phyloP scores from a whole-genome alignment of 35 echinoderm and acorn worm species.

The Lytechinus variegatus region DNA sequence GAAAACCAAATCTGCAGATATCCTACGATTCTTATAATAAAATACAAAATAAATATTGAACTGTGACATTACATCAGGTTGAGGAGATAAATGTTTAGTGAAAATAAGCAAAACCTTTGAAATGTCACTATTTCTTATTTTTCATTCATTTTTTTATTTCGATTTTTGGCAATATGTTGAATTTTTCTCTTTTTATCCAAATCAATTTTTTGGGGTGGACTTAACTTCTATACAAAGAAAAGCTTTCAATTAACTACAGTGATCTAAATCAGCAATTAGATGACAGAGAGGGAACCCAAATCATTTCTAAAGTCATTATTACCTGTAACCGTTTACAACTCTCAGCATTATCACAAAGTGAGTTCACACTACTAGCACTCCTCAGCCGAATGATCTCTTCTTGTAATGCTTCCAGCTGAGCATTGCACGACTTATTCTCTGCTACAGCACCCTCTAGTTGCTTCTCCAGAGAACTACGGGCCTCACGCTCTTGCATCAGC shows the following conservation, averaged over 20 bases:
- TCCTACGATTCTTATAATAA: too few species aligned
- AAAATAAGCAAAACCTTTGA: too few species aligned
- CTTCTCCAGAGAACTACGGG: conserved; percentile 39
- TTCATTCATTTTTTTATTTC: too few species aligned
- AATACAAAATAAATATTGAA: too few species aligned
- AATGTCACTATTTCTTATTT: too few species aligned
- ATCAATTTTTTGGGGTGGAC: too few species aligned
- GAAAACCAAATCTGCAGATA: too few species aligned
- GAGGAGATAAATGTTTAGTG: too few species aligned
- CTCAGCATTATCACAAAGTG: conserved; percentile 27
- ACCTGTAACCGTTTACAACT: conserved; percentile 33
- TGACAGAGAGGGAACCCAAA: not conserved
- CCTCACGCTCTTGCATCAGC: conserved; percentile 50
- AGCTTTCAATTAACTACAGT: not conserved
- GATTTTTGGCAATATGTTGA: too few species aligned
- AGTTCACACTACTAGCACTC: not conserved
- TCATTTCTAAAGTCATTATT: not conserved
- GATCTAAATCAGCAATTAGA: not conserved
- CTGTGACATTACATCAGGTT: too few species aligned
- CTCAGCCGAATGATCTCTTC: not conserved
- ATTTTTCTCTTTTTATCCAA: too few species aligned
- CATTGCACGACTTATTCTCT: conserved; percentile 38
- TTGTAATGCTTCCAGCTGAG: conserved; percentile 35
- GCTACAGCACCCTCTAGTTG: conserved; percentile 30
- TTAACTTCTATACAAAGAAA: too few species aligned